Base-by-base conservation (phyloP, 1,140 invertebrate genomes). In the Euglossa dilemma region DNA sequence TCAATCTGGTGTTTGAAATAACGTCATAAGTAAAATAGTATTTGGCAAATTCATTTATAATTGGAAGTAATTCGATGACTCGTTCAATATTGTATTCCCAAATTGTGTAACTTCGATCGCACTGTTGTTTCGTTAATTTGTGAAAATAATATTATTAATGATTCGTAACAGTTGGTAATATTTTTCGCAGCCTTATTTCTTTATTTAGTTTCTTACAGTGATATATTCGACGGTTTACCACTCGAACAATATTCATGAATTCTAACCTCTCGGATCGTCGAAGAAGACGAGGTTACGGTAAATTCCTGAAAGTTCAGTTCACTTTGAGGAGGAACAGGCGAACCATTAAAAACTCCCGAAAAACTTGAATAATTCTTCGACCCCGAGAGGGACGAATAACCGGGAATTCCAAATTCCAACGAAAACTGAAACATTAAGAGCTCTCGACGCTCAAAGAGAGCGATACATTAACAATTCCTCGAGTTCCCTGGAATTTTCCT, bases 361-460 rank as follows among this genome's bases (percentile, higher is more conserved):
- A 54, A 72, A 72, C 70, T 72, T 72, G 50, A 72, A 72, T 72
- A 72, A 72, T 72, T 72, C 70, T 54, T 72, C 70, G 70, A 2
- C 50, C 28, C 0, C 50, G 28, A 43, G 50, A 72, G 28, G 28
- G 12, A 72, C 28, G 70, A n/a, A 54, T 72, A 72, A 23, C 20
- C 20, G 20, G 28, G 20, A 72, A 72, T 72, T 54, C 20, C 25
- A 28, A 72, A 72, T 56, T 72, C 28, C 50, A 16, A 20, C 50
- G 50, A 72, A 72, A 43, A 72, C 70, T 72, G 70, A 72, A 72
- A 72, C 50, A 43, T 54, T 72, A 56, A 72, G 36, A 54, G 52
- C 50, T 7, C 23, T 28, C 70, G 28, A 28, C 20, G 16, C 50
- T 72, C 70, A 72, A 72, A 72, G 70, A 50, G 20, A 72, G 20